Base-by-base conservation (phyloP, 2,113 vertebrate genomes). In the Maccullochella peelii region DNA sequence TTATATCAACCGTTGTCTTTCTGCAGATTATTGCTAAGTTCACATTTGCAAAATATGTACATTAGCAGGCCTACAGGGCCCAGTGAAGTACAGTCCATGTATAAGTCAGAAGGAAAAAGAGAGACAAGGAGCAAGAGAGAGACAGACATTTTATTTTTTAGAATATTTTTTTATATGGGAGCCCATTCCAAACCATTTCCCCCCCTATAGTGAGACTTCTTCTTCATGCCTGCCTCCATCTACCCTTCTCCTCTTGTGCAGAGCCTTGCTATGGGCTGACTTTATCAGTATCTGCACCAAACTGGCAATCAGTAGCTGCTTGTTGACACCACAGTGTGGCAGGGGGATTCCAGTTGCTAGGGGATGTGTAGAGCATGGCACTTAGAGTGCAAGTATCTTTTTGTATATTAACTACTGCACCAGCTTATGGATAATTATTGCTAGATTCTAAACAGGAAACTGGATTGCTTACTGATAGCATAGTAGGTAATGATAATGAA, bases 251-350 rank as follows among this genome's bases (percentile, higher is more conserved):
- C 73, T 74, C 83, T 25, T 58, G 73, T 76, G 63, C 74, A 82
- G 47, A 85, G 73, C 79, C 49, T 80, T 47, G 84, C 77, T 85
- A 40, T 66, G 55, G 61, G 67, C 83, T 80, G 79, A 79, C 86
- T 77, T 73, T 84, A 84, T 87, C 82, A 89, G 86, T 75, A 82
- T 88, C 71, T 78, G 72, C 83, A 87, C 77, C 82, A 88, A 91
- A 79, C 83, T 89, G 71, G 88, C 83, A 90, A 86, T 90, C 86
- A 90, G 90, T 70, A 80, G 80, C 86, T 89, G 86, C 89, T 88
- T 91, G 88, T 92, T 90, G 78, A 87, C 78, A 85, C 73, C 86
- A 86, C 82, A 71, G 84, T 87, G 84, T 88, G 76, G 76, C 84
- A 85, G 66, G 86, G 84, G 88, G 82, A 86, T 84, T 80, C 76